A percentile compares a stretch with the other conserved stretches of the same genome.
Conservation (phyloP, 2,113 vertebrate species). For the Podocnemis expansa region DNA sequence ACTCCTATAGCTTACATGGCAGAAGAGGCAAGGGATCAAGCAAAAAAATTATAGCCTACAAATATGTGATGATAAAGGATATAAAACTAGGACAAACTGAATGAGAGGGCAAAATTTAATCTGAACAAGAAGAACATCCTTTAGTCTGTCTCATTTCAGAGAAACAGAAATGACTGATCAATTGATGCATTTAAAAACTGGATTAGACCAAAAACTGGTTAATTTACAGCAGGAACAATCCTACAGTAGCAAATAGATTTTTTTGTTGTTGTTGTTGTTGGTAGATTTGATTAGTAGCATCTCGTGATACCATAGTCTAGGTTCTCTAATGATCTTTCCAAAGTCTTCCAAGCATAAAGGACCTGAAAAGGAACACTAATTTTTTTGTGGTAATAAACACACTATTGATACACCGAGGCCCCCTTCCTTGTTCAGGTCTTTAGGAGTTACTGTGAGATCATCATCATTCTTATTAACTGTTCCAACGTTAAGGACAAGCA, state of each 20-base stretch:
- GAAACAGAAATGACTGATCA: not conserved
- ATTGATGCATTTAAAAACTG: not conserved
- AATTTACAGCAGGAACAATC: not conserved
- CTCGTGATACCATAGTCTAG: not conserved
- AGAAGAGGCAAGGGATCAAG: not conserved
- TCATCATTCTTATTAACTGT: not conserved
- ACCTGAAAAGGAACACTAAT: not conserved
- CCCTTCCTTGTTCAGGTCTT: not conserved
- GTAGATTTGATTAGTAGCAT: not conserved
- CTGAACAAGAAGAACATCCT: not conserved
- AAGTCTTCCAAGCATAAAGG: not conserved
- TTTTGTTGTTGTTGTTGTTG: not conserved
- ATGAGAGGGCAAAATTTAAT: not conserved
- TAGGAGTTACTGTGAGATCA: not conserved
- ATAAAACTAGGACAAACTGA: accelerated
- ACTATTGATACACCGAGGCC: not conserved
- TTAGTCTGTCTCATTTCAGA: not conserved
- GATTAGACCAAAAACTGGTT: not conserved
- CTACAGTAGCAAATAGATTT: not conserved
- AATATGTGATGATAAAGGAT: not conserved
- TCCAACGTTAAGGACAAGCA: not conserved
- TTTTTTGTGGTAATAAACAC: not conserved
- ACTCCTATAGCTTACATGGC: not conserved
- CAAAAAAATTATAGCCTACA: not conserved
- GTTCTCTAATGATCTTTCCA: not conserved